Evolutionary conservation across 2,888 invertebrate species (phyloP).

Genomic region (Scaptodrosophila latifasciaeformis): DNA sequence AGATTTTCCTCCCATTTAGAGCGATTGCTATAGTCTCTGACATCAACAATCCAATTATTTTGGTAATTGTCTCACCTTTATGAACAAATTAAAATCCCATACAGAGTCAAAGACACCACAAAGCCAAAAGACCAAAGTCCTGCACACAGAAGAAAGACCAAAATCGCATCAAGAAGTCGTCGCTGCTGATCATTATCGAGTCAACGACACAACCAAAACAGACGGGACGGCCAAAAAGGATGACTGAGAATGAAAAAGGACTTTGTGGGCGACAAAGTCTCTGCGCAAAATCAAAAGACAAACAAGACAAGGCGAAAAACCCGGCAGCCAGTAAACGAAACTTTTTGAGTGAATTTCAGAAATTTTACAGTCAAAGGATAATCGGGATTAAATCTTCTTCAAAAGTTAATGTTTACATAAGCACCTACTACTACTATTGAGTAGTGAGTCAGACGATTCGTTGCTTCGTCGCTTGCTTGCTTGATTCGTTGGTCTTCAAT

Average conservation of each 20-base stretch:
- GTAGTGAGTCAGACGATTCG: no score
- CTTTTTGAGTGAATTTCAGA: conserved; percentile 58
- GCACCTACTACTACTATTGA: no score
- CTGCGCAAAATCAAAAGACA: conserved; percentile 46
- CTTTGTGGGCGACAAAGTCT: conserved; percentile 29
- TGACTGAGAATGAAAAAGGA: conserved; percentile 21
- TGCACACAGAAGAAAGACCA: conserved; percentile 37
- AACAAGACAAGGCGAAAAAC: conserved; percentile 33
- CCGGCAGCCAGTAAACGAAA: conserved; percentile 27
- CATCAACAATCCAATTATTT: conserved; percentile 73
- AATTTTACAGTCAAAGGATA: conserved; percentile 73
- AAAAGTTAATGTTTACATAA: conserved; percentile 75
- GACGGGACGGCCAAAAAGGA: conserved; percentile 6
- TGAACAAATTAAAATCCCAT: conserved; percentile 71
- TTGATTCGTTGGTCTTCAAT: conserved; percentile 12
- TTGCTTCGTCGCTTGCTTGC: conserved; percentile 33
- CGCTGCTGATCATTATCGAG: conserved; percentile 61
- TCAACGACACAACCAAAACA: conserved; percentile 13
- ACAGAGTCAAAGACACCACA: conserved; percentile 64
- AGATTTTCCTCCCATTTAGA: no score
- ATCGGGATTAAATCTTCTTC: conserved; percentile 74
- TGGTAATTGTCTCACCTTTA: conserved; percentile 73
- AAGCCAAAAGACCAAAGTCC: conserved; percentile 9
- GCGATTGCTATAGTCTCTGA: no score
- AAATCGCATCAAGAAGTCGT: conserved; percentile 73